Conservation (phyloP, 2,797 vertebrate species). For the Arctocebus calabarensis region DNA sequence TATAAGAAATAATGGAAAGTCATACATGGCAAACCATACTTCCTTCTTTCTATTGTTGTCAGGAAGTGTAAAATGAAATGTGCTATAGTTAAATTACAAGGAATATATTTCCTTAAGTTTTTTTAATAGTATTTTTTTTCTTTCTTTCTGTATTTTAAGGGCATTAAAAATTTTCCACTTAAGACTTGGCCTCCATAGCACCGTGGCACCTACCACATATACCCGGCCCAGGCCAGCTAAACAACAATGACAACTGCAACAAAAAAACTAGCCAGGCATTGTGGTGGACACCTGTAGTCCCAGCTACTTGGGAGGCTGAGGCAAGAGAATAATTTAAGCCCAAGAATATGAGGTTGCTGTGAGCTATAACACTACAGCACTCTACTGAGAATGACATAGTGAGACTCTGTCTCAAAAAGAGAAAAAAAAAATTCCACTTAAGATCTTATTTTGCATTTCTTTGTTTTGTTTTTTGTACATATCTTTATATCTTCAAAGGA, state of each 20-base stretch:
- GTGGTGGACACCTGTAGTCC: too few species aligned
- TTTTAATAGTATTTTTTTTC: not conserved
- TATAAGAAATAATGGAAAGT: not conserved
- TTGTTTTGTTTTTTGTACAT: not conserved
- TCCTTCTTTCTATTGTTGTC: not conserved
- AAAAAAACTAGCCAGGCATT: too few species aligned
- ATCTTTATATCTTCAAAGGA: not conserved
- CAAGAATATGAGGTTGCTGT: too few species aligned
- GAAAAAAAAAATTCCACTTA: not conserved
- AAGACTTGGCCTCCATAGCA: not conserved
- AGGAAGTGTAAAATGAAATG: not conserved
- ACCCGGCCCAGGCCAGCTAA: too few species aligned
- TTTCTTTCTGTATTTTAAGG: not conserved
- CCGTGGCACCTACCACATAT: too few species aligned
- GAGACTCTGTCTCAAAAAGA: too few species aligned
- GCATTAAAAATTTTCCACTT: not conserved
- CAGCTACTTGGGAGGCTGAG: too few species aligned
- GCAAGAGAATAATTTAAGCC: too few species aligned
- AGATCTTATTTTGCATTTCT: not conserved
- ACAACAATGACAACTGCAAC: too few species aligned
- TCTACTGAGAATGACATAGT: too few species aligned
- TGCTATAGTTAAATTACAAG: not conserved
- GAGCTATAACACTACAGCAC: too few species aligned
- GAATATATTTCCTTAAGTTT: not conserved
- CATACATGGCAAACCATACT: too few species aligned